Evolutionary conservation across 2,113 vertebrate genomes (phyloP).

Genomic region (Orycteropus afer): DNA sequence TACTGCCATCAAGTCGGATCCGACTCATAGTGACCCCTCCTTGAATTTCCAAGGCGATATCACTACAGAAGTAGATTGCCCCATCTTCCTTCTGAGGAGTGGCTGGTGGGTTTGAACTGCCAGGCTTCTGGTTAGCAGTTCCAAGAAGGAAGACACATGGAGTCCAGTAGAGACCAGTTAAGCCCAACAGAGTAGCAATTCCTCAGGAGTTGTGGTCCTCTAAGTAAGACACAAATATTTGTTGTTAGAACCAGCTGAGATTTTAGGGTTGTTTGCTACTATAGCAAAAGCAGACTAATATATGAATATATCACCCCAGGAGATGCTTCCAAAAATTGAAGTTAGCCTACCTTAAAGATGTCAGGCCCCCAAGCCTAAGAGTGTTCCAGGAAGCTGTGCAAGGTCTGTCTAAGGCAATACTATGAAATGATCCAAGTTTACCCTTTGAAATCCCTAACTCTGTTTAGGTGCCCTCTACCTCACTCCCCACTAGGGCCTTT

Average conservation of each 20-base stretch:
- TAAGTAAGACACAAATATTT: neutral
- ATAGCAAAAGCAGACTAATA: neutral
- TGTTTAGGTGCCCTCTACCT: too few relatives aligned
- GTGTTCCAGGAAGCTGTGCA: neutral
- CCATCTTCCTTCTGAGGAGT: too few relatives aligned
- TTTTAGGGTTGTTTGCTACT: neutral
- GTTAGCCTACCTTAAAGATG: neutral
- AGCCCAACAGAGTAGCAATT: neutral
- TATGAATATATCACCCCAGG: neutral
- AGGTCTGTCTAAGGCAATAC: neutral
- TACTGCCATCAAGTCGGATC: too few relatives aligned
- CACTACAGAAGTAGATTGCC: too few relatives aligned
- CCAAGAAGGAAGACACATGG: neutral
- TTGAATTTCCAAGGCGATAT: too few relatives aligned
- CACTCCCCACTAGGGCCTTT: neutral
- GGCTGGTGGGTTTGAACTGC: too few relatives aligned
- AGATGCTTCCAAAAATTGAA: neutral
- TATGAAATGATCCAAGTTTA: neutral
- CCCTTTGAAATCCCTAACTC: too few relatives aligned
- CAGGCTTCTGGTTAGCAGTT: too few relatives aligned
- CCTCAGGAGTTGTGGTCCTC: neutral
- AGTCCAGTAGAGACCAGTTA: neutral
- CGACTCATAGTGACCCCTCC: too few relatives aligned
- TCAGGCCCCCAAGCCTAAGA: neutral
- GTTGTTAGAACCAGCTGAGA: neutral